phyloP scores from a whole-genome alignment of 2,113 vertebrate genomes.

The Morone chrysops region DNA sequence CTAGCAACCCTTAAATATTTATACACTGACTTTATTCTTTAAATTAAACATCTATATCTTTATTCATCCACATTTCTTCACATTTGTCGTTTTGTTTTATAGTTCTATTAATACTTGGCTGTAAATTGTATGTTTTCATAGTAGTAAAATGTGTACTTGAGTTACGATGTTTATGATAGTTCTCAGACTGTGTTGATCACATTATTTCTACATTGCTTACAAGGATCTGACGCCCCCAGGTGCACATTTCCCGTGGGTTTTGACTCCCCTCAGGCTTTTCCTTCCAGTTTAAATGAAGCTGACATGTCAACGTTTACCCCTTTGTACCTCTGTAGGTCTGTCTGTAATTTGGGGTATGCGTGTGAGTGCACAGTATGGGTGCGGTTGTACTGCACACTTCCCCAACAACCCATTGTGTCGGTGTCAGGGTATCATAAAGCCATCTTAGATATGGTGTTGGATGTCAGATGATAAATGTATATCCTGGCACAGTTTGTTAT shows the following conservation, averaged over 20 bases:
- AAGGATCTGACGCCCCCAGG: conserved; percentile 32
- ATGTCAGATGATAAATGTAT: conserved; percentile 49
- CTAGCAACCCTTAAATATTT: not conserved
- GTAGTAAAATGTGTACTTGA: not conserved
- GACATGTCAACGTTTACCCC: not conserved
- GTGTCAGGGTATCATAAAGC: conserved; percentile 37
- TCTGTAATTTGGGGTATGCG: not conserved
- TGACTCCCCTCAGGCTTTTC: not conserved
- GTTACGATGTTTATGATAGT: not conserved
- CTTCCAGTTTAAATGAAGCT: not conserved
- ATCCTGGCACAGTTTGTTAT: not conserved
- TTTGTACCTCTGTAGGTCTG: not conserved
- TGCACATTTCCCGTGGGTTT: conserved; percentile 15
- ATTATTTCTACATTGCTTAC: conserved; percentile 55
- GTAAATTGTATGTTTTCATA: not conserved
- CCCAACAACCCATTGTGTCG: conserved; percentile 20
- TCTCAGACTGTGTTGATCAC: conserved; percentile 17
- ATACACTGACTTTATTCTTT: not conserved
- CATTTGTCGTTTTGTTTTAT: not conserved
- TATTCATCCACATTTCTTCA: not conserved
- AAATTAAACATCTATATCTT: not conserved
- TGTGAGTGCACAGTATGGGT: conserved; percentile 21
- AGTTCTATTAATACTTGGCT: not conserved
- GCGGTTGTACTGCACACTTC: conserved; percentile 39
- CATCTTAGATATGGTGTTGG: conserved; percentile 42